Percentiles rank a stretch among this genome's conserved stretches.
These are phyloP conservation scores for Cyrtonyx montezumae DNA, from an alignment of 2,113 vertebrate genomes.

Conservation along the genomic window DNA sequence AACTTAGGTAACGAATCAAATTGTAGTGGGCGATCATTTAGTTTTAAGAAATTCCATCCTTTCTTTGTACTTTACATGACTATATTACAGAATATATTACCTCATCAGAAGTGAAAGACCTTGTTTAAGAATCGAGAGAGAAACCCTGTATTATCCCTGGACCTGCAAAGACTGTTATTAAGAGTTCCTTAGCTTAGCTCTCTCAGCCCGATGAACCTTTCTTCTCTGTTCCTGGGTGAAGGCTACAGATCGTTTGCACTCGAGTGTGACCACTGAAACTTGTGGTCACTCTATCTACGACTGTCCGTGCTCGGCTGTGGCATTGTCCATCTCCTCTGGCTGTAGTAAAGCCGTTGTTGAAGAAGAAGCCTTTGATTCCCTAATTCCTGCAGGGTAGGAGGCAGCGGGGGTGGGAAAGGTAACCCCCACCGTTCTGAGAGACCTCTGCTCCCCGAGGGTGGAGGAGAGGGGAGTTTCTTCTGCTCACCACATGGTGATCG, in stretches of 20 bases:
- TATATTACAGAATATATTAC: not conserved
- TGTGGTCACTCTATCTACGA: rapidly evolving
- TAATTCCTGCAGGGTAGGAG: not conserved
- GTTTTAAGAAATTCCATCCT: not conserved
- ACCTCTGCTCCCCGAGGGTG: not conserved
- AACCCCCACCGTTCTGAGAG: not conserved
- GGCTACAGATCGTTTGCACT: rapidly evolving
- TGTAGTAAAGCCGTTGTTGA: not conserved
- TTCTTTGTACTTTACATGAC: not conserved
- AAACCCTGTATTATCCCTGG: not conserved
- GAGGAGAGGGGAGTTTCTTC: slow-evolving; percentile 45
- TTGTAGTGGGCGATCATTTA: not conserved
- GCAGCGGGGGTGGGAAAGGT: not conserved
- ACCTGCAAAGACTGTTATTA: not conserved
- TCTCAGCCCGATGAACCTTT: not conserved
- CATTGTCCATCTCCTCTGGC: not conserved
- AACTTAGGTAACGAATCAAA: not conserved
- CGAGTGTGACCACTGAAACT: not conserved
- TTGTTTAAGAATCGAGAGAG: not conserved
- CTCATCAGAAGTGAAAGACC: not conserved
- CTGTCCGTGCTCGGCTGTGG: not conserved
- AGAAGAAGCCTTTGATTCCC: not conserved
- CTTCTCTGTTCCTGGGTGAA: not conserved
- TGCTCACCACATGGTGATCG: slow-evolving; percentile 46
- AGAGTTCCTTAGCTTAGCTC: not conserved